Conservation (phyloP, 35 echinoderm and acorn worm genomes). For the Amphiura filiformis region DNA sequence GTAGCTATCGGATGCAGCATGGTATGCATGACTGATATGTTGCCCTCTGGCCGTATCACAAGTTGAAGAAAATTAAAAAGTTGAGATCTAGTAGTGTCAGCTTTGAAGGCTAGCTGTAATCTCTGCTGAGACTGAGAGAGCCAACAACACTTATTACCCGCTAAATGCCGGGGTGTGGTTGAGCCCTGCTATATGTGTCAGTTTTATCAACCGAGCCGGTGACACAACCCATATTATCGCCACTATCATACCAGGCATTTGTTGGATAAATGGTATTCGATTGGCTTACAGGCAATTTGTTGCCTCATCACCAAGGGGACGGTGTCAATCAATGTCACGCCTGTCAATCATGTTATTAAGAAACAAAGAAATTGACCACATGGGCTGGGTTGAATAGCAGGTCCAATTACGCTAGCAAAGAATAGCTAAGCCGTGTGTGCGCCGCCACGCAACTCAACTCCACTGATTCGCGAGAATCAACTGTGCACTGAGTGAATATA, state of each 20-base stretch:
- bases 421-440: conserved; percentile 35
- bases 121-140: not conserved
- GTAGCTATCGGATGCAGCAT: conserved; percentile 61
- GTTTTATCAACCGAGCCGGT: conserved; percentile 84
- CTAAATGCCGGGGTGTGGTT: conserved; percentile 91
- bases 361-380: conserved; percentile 88
- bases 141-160: conserved; percentile 25
- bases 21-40: conserved; percentile 12
- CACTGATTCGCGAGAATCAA: conserved; percentile 33
- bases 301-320: conserved; percentile 87
- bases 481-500: no score
- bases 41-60: not conserved
- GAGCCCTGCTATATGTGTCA: conserved; percentile 83
- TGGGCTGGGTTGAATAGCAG: conserved; percentile 80
- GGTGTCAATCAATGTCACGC: conserved; percentile 92
- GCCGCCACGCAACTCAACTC: conserved; percentile 30
- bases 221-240: conserved; percentile 96
- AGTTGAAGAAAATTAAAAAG: not conserved
- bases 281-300: conserved; percentile 99
- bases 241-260: conserved; percentile 94
- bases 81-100: not conserved
- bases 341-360: conserved; percentile 88
- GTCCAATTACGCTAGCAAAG: conserved; percentile 70
- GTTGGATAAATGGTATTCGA: conserved; percentile 99
- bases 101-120: not conserved